Evolutionary conservation across 2,888 invertebrate species (phyloP), one percentile per base, ranked within the genome.

Genomic region (Amphiduros pacificus): DNA sequence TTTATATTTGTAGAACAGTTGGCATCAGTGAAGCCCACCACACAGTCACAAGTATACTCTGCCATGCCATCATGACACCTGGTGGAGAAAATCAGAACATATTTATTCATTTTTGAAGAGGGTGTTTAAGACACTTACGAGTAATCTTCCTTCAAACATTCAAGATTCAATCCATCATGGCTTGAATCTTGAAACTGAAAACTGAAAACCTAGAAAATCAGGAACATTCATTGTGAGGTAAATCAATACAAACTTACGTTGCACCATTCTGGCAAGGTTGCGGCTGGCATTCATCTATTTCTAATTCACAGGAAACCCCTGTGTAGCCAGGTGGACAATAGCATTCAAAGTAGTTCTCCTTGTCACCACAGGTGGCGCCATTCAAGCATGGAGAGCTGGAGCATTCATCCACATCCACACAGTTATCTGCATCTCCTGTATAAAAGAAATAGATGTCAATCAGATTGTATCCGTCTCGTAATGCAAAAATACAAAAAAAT

Each of bases 321-420:
- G 20, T 22, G 31, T 28, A 52, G 1, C 58, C 58, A 1, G 58
- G 51, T 1, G 50, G 24, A n/a, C 58, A 58, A 1, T 2, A 14
- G n/a, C 44, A 44, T 5, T 44, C 22, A 22, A 41, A 59, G 41
- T 14, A 14, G 53, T 59, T 41, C 29, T 28, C 53, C 1, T 4
- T 3, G 22, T 59, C 29, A 2, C 6, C 2, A 40, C 59, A 59
- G 5, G 40, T 27, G 28, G 52, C 53, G 9, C 29, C 44, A 24
- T 59, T 59, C 2, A n/a, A n/a, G 28, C 59, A 59, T 5, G 59
- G 59, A 2, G 1, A 2, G n/a, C 52, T 52, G 4, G n/a, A 1
- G 26, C 59, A 59, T 40, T 59, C 59, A 22, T 59, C 31, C n/a
- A 44, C 22, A 11, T 59, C 59, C 28, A 22, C 27, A 52, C 59